Percentiles rank a stretch among this genome's conserved stretches.
phyloP scores from a whole-genome alignment of 2,888 invertebrate genomes.

The Abscondita cerata region DNA sequence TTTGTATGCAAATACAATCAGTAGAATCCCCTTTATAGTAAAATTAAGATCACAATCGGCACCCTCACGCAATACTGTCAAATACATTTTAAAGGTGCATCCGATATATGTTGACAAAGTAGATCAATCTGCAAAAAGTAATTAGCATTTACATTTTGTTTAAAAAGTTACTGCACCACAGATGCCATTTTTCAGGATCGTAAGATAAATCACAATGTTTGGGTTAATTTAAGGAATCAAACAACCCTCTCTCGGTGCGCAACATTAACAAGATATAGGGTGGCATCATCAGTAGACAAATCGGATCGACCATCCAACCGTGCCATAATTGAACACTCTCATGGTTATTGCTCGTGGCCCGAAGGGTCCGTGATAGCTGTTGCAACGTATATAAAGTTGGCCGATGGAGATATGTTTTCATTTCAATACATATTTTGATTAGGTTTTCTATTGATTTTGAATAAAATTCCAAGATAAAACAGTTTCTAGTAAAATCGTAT shows the following conservation, averaged over 20 bases:
- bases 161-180: no score
- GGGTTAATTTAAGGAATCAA: constrained; percentile 25
- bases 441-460: background rate
- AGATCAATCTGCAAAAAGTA: no score
- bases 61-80: no score
- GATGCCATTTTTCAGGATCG: background rate
- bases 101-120: no score
- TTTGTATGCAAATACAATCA: no score
- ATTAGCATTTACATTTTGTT: no score
- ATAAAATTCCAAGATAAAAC: no score
- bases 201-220: constrained; percentile 6
- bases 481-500: background rate
- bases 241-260: constrained; percentile 23
- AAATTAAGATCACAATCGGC: no score
- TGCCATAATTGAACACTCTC: constrained; percentile 46
- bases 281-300: constrained; percentile 40
- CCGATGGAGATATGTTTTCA: constrained; percentile 18
- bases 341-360: constrained; percentile 40
- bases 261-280: constrained; percentile 39
- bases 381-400: constrained; percentile 9
- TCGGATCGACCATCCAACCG: constrained; percentile 48
- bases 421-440: constrained; percentile 23
- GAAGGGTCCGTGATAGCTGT: constrained; percentile 33
- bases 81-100: no score
- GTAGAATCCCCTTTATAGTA: no score